Conservation (phyloP, 2,113 vertebrate species). For the Neopipo cinnamomea region DNA sequence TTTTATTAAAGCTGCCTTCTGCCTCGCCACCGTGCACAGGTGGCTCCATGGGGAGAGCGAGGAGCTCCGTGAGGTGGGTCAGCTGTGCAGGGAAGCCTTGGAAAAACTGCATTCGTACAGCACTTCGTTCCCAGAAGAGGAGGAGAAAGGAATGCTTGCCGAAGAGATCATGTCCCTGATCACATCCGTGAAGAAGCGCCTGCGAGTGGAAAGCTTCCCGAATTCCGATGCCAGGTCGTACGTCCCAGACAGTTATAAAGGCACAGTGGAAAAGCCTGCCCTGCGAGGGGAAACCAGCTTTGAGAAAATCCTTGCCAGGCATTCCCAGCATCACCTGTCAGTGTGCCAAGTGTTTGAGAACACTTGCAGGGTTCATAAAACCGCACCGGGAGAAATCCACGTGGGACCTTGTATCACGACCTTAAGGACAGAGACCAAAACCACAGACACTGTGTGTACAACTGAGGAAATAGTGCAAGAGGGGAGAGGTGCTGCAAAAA, state of each 20-base stretch:
- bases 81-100: constrained; percentile 79
- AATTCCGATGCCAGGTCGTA: constrained; percentile 82
- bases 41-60: constrained; percentile 70
- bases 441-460: constrained; percentile 37
- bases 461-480: background rate
- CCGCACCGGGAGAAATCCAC: background rate
- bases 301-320: constrained; percentile 69
- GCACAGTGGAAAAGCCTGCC: constrained; percentile 31
- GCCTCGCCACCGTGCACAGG: constrained; percentile 76
- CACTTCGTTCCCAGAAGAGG: background rate
- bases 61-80: background rate
- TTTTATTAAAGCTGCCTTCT: constrained; percentile 87
- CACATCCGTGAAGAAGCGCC: constrained; percentile 64
- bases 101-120: constrained; percentile 76
- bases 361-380: constrained; percentile 45
- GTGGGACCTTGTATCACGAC: constrained; percentile 81
- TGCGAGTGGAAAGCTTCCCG: constrained; percentile 74
- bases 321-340: constrained; percentile 84
- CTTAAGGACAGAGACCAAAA: constrained; percentile 79
- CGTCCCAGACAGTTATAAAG: constrained; percentile 82
- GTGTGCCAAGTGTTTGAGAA: constrained; percentile 77
- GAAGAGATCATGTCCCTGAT: constrained; percentile 79
- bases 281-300: constrained; percentile 71
- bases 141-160: constrained; percentile 72
- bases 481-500: background rate